Conservation (phyloP, 2,888 invertebrate species). For the Omphaloscelis lunosa region DNA sequence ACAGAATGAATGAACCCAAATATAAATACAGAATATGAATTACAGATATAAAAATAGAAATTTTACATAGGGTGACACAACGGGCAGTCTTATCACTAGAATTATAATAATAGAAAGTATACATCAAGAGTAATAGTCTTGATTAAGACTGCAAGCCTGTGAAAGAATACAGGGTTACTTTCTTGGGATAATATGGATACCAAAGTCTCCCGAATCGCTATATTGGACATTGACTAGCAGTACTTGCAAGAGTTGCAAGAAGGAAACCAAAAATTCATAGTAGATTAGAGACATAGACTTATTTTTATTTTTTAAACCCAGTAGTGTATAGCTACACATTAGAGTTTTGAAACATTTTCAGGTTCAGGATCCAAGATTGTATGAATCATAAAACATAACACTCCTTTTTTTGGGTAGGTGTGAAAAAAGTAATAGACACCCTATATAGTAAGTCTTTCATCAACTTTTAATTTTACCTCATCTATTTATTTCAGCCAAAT, state of each 20-base stretch:
- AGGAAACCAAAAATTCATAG: not conserved
- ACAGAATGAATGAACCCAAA: no score
- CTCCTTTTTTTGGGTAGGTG: no score
- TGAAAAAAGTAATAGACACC: not conserved
- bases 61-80: no score
- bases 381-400: no score
- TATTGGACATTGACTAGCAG: no score
- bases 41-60: no score
- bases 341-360: not conserved
- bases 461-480: not conserved
- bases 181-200: not conserved
- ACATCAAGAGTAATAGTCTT: no score
- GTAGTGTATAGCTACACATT: not conserved
- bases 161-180: not conserved
- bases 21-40: no score
- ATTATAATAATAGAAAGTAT: no score
- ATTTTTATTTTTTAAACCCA: not conserved
- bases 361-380: no score
- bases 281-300: not conserved
- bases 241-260: not conserved
- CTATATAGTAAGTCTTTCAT: not conserved
- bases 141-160: no score
- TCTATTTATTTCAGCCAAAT: slow-evolving; percentile 4
- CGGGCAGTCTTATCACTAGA: no score
- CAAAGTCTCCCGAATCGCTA: not conserved